Evolutionary conservation across 92 coral and sea anemone species (phyloP).

Genomic region (Siderastrea siderea): DNA sequence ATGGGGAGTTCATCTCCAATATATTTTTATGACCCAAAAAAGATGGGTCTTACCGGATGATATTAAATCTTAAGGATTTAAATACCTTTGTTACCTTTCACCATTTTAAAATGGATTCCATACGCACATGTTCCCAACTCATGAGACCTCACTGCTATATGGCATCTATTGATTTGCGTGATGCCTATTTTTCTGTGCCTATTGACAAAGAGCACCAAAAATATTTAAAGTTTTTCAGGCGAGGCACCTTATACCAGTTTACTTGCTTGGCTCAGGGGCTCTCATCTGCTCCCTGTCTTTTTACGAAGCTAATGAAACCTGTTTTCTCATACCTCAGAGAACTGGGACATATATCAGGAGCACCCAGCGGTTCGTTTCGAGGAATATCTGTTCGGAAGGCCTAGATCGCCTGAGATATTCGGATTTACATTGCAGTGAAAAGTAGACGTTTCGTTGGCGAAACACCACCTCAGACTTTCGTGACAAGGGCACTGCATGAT

Average conservation of each 20-base stretch:
- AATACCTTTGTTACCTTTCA: slow-evolving; percentile 37
- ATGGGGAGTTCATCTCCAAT: slow-evolving; percentile 32
- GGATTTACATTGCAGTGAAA: too few species aligned
- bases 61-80: slow-evolving; percentile 41
- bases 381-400: too few species aligned
- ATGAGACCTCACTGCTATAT: slow-evolving; percentile 44
- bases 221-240: slow-evolving; percentile 37
- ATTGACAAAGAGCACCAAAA: slow-evolving; percentile 44
- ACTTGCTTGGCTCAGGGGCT: slow-evolving; percentile 64
- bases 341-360: slow-evolving; percentile 44
- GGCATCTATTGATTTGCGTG: slow-evolving; percentile 51
- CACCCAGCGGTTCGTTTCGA: too few species aligned
- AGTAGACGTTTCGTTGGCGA: slow-evolving; percentile 25
- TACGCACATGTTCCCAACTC: slow-evolving; percentile 39
- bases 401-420: too few species aligned
- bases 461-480: too few species aligned
- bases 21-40: slow-evolving; percentile 43
- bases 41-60: slow-evolving; percentile 43
- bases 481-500: too few species aligned
- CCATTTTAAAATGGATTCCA: slow-evolving; percentile 56
- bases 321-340: slow-evolving; percentile 48
- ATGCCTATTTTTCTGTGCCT: slow-evolving; percentile 53
- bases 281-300: slow-evolving; percentile 62
- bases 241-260: slow-evolving; percentile 43
- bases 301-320: slow-evolving; percentile 69